Base-by-base conservation (phyloP, 2,113 vertebrate genomes). In the Pardalotus punctatus region DNA sequence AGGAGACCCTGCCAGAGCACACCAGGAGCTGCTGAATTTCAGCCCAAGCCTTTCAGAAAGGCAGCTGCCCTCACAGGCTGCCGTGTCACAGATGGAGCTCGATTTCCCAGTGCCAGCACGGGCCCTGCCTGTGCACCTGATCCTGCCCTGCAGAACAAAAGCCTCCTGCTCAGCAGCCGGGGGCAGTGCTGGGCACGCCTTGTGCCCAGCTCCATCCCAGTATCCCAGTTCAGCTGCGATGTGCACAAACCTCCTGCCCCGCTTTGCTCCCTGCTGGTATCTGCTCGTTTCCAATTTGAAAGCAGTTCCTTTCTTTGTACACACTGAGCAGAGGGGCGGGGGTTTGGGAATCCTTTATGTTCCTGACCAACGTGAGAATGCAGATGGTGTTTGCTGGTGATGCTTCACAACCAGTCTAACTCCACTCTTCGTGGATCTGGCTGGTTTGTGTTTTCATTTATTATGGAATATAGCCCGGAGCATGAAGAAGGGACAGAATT, bases 41-140 rank as follows among this genome's bases (percentile, higher is more conserved):
- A 81, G 50, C 3, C 4, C 20, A n/a, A 95, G 69, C 51, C 72
- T 74, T 83, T 50, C 83, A 64, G 42, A 74, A 67, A 64, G 71
- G 10, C 58, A 16, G 42, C 29, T 56, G 24, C 24, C 45, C 71
- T 72, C 53, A 8, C 33, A 79, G 74, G 56, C 64, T 91, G 67
- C 51, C n/a, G 2, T 35, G 25, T 38, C 83, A 87, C 92, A 96
- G 84, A 84, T 78, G 77, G 89, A 89, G 87, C 83, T 86, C 19
- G 3, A 35, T 90, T 82, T 73, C 60, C 65, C 43, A 45, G 48
- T 90, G 84, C 85, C 86, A 89, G 86, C 85, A 21, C 10, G 33
- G 61, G 61, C 62, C 28, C 58, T 94, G 81, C 74, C 85, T 94
- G 82, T 70, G 66, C 96, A 95, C 92, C 92, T 95, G 74, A 94